Evolutionary conservation across 2,888 invertebrate species (phyloP).

Genomic region (Epinotia brunnichana): DNA sequence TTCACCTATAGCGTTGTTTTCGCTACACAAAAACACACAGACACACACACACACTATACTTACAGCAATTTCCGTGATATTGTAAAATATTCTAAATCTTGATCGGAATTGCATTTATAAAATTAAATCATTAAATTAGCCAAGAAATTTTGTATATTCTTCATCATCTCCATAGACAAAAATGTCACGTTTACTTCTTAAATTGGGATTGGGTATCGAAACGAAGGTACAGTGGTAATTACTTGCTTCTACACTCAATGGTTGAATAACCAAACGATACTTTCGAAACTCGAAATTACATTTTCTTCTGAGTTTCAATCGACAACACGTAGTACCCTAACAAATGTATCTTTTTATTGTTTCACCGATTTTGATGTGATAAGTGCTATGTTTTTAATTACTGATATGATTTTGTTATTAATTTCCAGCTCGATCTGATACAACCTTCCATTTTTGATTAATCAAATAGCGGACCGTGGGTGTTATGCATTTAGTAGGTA

Average conservation of each 20-base stretch:
- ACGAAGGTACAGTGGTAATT: too few relatives aligned
- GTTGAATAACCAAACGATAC: not conserved
- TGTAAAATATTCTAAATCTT: too few relatives aligned
- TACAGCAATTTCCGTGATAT: too few relatives aligned
- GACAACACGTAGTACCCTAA: conserved; percentile 7
- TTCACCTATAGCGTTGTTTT: not conserved
- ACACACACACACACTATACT: too few relatives aligned
- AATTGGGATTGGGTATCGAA: too few relatives aligned
- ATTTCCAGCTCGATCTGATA: conserved; percentile 26
- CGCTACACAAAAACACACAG: too few relatives aligned
- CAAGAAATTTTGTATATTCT: too few relatives aligned
- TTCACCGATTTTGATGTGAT: conserved; percentile 41
- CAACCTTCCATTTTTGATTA: conserved; percentile 16
- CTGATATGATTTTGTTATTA: conserved; percentile 43
- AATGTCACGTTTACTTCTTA: too few relatives aligned
- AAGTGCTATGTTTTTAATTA: conserved; percentile 43
- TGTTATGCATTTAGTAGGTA: too few relatives aligned
- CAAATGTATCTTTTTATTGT: conserved; percentile 25
- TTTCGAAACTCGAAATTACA: not conserved
- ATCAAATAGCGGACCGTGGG: conserved; percentile 1
- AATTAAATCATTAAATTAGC: too few relatives aligned
- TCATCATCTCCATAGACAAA: too few relatives aligned
- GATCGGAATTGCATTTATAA: too few relatives aligned
- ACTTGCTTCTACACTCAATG: not conserved
- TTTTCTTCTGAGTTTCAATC: not conserved